Evolutionary conservation across 2,888 invertebrate genomes (phyloP), one percentile per base, ranked within the genome.

Genomic region (Hydriomena furcata): DNA sequence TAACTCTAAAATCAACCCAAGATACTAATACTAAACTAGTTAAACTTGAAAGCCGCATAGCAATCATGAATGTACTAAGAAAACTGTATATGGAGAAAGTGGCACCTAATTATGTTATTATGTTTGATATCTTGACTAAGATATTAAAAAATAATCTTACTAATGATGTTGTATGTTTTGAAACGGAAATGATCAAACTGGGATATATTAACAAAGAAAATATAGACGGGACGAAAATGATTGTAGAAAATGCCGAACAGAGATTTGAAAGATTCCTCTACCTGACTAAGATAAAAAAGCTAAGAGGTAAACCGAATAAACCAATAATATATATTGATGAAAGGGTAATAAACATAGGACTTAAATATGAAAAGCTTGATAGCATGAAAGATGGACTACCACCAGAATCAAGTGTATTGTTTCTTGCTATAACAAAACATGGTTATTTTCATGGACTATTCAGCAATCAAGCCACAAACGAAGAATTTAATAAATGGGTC

Each of bases 401-500:
- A 12, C 13, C 32, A 11, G 10, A 44, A 5, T 37, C 40, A 8
- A 28, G 17, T 13, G 6, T 53, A 28, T 45, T 75, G 31, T 71
- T 73, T 41, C 72, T 73, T 63, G 65, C 73, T 8, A 49, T 76
- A 27, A 67, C 76, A 20, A 66, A 50, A 25, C 23, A 42, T 6
- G 71, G 73, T 25, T 65, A 71, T 3, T 47, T 62, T 24, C 61
- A 62, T 58, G 72, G 71, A 25, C 55, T 83, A 48, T 78, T 71
- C 48, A 63, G 63, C 37, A 70, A 64, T 43, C 50, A 66, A 38
- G 53, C 65, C 5, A 58, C 60, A 10, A 58, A 57, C 58, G 57
- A 66, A 13, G 59, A 66, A 34, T 79, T 75, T 25, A 63, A 50
- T n/a, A 81, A 75, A 49, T 84, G 82, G 84, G 34, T 83, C n/a